These are phyloP conservation scores for Lasioglossum calceatum DNA, from an alignment of 2,888 invertebrate genomes.

Conservation along the genomic window DNA sequence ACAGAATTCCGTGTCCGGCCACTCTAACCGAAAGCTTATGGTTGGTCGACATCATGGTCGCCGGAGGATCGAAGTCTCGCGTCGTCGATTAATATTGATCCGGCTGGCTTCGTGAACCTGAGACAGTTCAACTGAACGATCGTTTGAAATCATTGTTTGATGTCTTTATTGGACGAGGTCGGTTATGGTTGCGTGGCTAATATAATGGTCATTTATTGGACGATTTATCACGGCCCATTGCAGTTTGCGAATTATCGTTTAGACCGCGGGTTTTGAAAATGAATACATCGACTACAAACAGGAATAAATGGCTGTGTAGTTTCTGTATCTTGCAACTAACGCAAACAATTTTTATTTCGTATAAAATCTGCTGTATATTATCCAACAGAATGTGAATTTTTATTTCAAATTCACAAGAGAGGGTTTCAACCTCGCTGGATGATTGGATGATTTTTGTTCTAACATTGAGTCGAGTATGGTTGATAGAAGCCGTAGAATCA, in stretches of 20 bases:
- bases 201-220: neutral
- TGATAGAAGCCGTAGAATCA: neutral
- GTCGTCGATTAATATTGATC: neutral
- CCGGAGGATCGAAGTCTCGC: neutral
- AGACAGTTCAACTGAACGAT: neutral
- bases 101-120: neutral
- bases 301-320: too few species aligned
- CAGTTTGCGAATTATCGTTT: too few species aligned
- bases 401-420: neutral
- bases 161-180: neutral
- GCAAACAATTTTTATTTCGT: neutral
- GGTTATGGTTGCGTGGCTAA: neutral
- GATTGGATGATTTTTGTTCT: neutral
- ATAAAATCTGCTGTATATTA: too few species aligned
- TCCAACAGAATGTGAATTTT: too few species aligned
- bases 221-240: neutral
- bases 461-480: neutral
- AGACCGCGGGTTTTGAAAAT: too few species aligned
- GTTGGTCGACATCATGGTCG: neutral
- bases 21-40: neutral
- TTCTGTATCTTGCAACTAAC: too few species aligned
- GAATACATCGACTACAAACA: too few species aligned
- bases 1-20: constrained; percentile 2
- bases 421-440: neutral
- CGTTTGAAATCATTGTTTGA: constrained; percentile 4